phyloP scores from a whole-genome alignment of 2,888 invertebrate genomes.

The Drosophila leonis region DNA sequence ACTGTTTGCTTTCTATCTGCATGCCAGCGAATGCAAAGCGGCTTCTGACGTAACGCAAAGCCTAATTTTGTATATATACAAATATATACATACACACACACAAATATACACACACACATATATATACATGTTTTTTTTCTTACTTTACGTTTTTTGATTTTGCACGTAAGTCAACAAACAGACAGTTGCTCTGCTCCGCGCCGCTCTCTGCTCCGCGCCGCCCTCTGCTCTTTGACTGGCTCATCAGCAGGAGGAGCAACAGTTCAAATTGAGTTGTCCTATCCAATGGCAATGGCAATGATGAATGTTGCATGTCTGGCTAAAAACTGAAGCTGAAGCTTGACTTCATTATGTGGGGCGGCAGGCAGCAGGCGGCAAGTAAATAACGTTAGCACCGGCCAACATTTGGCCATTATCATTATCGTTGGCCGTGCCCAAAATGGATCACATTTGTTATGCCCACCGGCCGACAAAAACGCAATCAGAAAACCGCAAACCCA shows the following conservation, averaged over 20 bases:
- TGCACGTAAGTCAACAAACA: slow-evolving; percentile 19
- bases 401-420: slow-evolving; percentile 38
- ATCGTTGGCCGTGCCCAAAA: slow-evolving; percentile 31
- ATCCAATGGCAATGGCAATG: slow-evolving; percentile 9
- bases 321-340: neutral
- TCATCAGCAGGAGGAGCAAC: neutral
- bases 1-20: slow-evolving; percentile 11
- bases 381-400: slow-evolving; percentile 15
- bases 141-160: slow-evolving; percentile 4
- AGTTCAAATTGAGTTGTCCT: slow-evolving; percentile 14
- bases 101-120: neutral
- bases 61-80: slow-evolving; percentile 11
- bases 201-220: neutral
- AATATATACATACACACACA: neutral
- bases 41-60: slow-evolving; percentile 8
- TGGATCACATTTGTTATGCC: slow-evolving; percentile 45
- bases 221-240: slow-evolving; percentile 1
- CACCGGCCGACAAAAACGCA: neutral
- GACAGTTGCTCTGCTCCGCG: neutral
- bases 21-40: slow-evolving; percentile 15
- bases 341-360: neutral
- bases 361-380: slow-evolving; percentile 2
- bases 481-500: neutral
- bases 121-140: neutral
- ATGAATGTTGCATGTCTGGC: slow-evolving; percentile 23